Base-by-base conservation (phyloP, 1,140 invertebrate genomes). In the Drosophila willistoni region DNA sequence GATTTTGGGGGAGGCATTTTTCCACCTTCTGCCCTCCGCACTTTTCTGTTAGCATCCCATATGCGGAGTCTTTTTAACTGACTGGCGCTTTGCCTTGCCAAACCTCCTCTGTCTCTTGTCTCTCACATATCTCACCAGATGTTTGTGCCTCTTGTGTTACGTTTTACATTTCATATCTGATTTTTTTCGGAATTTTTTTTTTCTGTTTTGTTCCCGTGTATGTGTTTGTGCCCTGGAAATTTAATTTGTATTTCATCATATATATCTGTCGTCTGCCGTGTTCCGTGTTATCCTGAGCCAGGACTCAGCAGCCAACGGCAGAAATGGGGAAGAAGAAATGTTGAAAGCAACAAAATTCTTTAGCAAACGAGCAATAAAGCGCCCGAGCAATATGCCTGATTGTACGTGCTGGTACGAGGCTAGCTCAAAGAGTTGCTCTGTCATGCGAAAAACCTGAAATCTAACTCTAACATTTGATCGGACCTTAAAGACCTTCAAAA, bases 211-310 rank as follows among this genome's bases (percentile, higher is more conserved):
- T 25, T 25, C 22, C 22, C 10, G 62, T 73, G 78, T 74, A 61
- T 63, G 73, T 57, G 64, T 60, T 39, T 70, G 41, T 76, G 63
- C 59, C 59, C 54, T 82, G 77, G 84, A 83, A 87, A 87, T 87
- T 87, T 87, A 87, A 87, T 87, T 87, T 89, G 83, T 87, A 84
- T 87, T 87, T 84, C 83, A 89, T 87, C 84, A 87, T 84, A 89
- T 63, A 74, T 71, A 77, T 73, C 76, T 59, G 29, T 59, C 25
- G 25, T 56, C 78, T 84, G 64, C 55, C 72, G 42, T 65, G 70
- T 68, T 63, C 41, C 42, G 36, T 34, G 25, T 17, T 25, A 34
- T 42, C 34, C 67, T 64, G 13, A 14, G 41, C 14, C 33, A 57
- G 70, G 57, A 56, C 73, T 17, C 33, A 34, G 29, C 55, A 72